phyloP scores from a whole-genome alignment of 2,113 vertebrate species.

The Amblyornis subalaris region DNA sequence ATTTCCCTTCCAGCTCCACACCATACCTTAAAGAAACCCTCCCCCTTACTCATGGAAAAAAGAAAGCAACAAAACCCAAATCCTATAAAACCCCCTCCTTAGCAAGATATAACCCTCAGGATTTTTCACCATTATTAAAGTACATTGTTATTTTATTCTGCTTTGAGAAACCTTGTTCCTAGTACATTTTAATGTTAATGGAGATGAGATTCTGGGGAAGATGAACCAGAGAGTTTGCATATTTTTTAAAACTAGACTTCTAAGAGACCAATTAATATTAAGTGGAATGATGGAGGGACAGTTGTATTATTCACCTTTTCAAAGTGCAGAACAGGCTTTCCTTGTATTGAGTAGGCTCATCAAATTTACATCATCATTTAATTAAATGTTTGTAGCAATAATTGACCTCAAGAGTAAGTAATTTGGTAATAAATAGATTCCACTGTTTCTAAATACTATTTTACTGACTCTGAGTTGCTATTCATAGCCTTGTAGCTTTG shows the following conservation, averaged over 20 bases:
- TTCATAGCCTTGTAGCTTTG: conserved; percentile 14
- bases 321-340: neutral
- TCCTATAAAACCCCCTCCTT: neutral
- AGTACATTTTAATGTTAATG: neutral
- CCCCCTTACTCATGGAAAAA: neutral
- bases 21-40: neutral
- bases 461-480: conserved; percentile 17
- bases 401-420: conserved; percentile 41
- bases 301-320: conserved; percentile 24
- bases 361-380: conserved; percentile 46
- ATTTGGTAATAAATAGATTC: conserved; percentile 45
- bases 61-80: neutral
- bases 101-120: neutral
- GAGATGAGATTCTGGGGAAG: neutral
- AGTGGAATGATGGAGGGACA: neutral
- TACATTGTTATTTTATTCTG: neutral
- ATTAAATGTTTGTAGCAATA: conserved; percentile 33
- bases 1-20: conserved; percentile 34
- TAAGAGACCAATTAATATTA: conserved; percentile 14
- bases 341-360: conserved; percentile 29
- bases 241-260: neutral
- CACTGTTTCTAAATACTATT: neutral
- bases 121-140: neutral
- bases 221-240: neutral
- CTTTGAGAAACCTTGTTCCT: neutral